These are phyloP conservation scores for Fregetta grallaria DNA, from an alignment of 2,113 vertebrate genomes.

Conservation along the genomic window DNA sequence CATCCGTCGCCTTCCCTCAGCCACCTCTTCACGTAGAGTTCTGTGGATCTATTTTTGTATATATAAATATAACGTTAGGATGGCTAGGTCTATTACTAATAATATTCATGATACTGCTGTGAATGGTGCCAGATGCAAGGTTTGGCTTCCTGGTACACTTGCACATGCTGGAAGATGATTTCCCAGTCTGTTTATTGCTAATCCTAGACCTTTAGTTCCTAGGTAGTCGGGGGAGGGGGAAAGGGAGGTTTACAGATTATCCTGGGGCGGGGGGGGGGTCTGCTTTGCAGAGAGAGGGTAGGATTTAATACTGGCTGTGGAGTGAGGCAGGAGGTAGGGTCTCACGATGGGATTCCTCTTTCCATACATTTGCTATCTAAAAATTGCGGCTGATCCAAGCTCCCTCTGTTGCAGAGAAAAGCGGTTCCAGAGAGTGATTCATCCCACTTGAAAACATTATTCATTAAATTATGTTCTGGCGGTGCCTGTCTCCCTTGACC, in stretches of 20 bases:
- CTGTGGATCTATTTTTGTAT: slow-evolving; percentile 80
- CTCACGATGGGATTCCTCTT: background rate
- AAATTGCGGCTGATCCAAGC: background rate
- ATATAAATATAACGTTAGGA: slow-evolving; percentile 66
- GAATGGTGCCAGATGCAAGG: slow-evolving; percentile 71
- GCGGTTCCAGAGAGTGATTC: background rate
- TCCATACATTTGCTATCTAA: background rate
- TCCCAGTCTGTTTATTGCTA: slow-evolving; percentile 18
- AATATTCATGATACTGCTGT: slow-evolving; percentile 68
- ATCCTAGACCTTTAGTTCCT: slow-evolving; percentile 20
- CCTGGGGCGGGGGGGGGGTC: background rate
- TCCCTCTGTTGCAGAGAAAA: background rate
- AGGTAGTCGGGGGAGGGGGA: background rate
- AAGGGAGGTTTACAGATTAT: background rate
- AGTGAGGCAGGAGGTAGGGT: background rate
- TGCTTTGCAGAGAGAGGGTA: background rate
- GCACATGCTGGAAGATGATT: slow-evolving; percentile 50
- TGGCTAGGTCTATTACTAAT: slow-evolving; percentile 59
- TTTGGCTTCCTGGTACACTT: slow-evolving; percentile 65
- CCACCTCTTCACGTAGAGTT: slow-evolving; percentile 62
- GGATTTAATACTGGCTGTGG: background rate
- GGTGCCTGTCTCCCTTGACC: background rate
- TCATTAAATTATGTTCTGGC: background rate
- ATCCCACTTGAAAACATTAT: background rate
- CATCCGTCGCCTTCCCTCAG: background rate